Evolutionary conservation across 1,140 invertebrate genomes (phyloP), one percentile per base, ranked within the genome.

Genomic region (Megathymus violae): DNA sequence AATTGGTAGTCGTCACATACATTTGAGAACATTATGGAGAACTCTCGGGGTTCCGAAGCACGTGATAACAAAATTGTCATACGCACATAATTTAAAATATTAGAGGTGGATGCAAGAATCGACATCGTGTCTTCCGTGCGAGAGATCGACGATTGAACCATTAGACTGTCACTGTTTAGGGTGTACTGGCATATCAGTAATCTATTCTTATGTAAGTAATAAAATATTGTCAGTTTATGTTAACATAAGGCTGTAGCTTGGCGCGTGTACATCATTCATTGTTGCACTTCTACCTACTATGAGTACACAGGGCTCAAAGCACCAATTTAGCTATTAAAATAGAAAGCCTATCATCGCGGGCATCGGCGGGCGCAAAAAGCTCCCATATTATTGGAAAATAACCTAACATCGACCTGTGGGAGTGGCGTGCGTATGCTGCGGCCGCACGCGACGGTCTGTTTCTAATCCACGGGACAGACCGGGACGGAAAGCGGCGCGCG

Each of bases 381-480:
- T 84, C 62, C 73, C 74, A 84, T 69, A 74, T 86, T 83, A 88
- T 89, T 85, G 83, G 85, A 88, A 88, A 87, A 84, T 76, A 72
- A 67, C 71, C 76, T 76, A 79, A 74, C 76, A 70, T 58, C 66
- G 70, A 61, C 60, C 38, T 64, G 78, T 87, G 79, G 83, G 87
- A 70, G 83, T 84, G 80, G 82, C 79, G 71, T 68, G 46, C 62
- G 59, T 40, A 68, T 62, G 47, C 60, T 15, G 60, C 62, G 59
- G 58, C 15, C 14, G 64, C 46, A 16, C 41, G 83, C 80, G 77
- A 88, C 64, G 66, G 69, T 76, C 67, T 71, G 65, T 72, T 52
- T 44, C 27, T 40, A 59, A 46, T 19, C 50, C 59, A 47, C 31
- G 61, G 11, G 76, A 56, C 46, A 22, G 67, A 81, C 16, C 41